Percentiles rank a stretch among this genome's conserved stretches.
These are phyloP conservation scores for Andricus quercusramuli DNA, from an alignment of 2,888 invertebrate genomes.

Conservation along the genomic window DNA sequence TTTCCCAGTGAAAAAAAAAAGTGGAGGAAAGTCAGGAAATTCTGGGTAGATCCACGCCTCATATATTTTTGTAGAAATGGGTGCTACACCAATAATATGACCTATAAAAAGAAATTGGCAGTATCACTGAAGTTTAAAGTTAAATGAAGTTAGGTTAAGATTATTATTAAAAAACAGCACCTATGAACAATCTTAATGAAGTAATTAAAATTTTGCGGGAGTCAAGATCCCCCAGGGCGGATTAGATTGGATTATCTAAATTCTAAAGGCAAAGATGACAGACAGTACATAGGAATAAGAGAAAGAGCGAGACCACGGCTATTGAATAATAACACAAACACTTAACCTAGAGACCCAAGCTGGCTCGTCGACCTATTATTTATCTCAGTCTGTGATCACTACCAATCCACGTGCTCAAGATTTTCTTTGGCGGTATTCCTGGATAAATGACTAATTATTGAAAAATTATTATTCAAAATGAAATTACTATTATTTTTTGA, in stretches of 20 bases:
- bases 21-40: too few relatives aligned
- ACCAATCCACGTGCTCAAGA: constrained; percentile 19
- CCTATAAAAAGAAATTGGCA: too few relatives aligned
- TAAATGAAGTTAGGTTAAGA: too few relatives aligned
- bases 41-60: too few relatives aligned
- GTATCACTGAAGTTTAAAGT: too few relatives aligned
- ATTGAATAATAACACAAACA: constrained; percentile 20
- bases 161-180: too few relatives aligned
- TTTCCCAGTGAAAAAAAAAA: too few relatives aligned
- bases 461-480: background rate
- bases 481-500: too few relatives aligned
- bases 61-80: too few relatives aligned
- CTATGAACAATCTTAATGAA: too few relatives aligned
- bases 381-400: constrained; percentile 15
- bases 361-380: constrained; percentile 22
- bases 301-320: constrained; percentile 8
- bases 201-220: too few relatives aligned
- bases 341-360: constrained; percentile 24
- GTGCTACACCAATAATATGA: too few relatives aligned
- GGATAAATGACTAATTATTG: background rate
- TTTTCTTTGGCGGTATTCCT: background rate
- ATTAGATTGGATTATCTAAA: background rate
- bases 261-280: constrained; percentile 10
- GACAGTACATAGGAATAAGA: background rate
- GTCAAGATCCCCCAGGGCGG: background rate